Evolutionary conservation across 1,140 invertebrate species (phyloP).

Genomic region (Eumeta japonica): DNA sequence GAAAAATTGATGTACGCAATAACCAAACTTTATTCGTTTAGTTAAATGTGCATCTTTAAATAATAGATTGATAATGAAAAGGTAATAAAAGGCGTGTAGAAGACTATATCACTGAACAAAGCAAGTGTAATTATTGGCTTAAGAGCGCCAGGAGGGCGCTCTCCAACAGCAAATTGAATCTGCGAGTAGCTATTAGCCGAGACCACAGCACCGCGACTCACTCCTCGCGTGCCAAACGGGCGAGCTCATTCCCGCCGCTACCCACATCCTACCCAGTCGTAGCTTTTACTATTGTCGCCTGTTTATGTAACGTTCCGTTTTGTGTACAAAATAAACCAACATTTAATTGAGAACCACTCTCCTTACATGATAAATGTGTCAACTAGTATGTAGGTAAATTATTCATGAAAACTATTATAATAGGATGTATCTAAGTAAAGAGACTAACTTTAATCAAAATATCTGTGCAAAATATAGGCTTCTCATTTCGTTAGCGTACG

Average conservation of each 20-base stretch:
- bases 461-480: too few relatives aligned
- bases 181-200: conserved; percentile 45
- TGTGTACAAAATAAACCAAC: neutral
- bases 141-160: conserved; percentile 12
- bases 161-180: conserved; percentile 46
- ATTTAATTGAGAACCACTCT: neutral
- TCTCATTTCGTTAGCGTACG: too few relatives aligned
- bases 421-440: too few relatives aligned
- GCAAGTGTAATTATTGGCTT: neutral
- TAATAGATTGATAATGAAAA: too few relatives aligned
- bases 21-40: too few relatives aligned
- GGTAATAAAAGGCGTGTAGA: neutral
- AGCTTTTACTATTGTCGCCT: neutral
- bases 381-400: too few relatives aligned
- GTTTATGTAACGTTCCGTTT: neutral
- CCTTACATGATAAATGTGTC: too few relatives aligned
- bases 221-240: conserved; percentile 25
- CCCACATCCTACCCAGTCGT: neutral
- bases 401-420: too few relatives aligned
- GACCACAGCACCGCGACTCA: conserved; percentile 21
- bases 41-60: too few relatives aligned
- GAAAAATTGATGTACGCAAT: too few relatives aligned
- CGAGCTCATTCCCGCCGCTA: conserved; percentile 19
- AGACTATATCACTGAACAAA: neutral
- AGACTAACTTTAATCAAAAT: too few relatives aligned